Base-by-base conservation (phyloP, 2,797 vertebrate species). In the Mus caroli region DNA sequence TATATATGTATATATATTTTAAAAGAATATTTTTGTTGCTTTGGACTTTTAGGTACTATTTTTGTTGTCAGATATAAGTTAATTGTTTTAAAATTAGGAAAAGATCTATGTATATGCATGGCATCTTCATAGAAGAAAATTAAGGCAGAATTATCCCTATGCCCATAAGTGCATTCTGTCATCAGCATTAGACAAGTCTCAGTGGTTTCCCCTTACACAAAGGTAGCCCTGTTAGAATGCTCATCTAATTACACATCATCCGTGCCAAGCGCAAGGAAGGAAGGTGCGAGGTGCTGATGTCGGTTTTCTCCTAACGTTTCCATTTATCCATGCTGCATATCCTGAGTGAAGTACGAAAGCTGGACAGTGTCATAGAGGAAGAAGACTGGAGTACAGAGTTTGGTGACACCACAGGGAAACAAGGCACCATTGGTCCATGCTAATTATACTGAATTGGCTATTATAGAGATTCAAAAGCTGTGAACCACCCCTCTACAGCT, bases 131-230 rank as follows among this genome's bases (percentile, higher is more conserved):
- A 52, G 91, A 95, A 43, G 6, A 94, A 37, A 20, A 87, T n/a
- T 0, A 60, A 52, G 12, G 14, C 88, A 15, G 60, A 88, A 83
- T n/a, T 73, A 95, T 78, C 62, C 8, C 37, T 77, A 9, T 34
- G 19, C 80, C 46, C 8, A 58, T 56, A 76, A 88, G 78, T 62
- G 58, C 4, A 89, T n/a, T 78, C 40, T 64, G 67, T 93, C 60
- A 94, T 82, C 77, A 88, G 22, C 89, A 76, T 92, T 46, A 90
- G 9, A 82, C 34, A 91, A 75, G 24, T 92, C 73, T 95, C 50
- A 67, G n/a, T 0, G 56, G 14, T 13, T 91, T 96, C 88, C 28
- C 15, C 73, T 78, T 77, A n/a, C 9, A 54, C 13, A 22, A 46
- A 75, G 76, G 85, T 17, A 85, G 19, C 0, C 62, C 11, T 13